Evolutionary conservation across 1,140 invertebrate species (phyloP).

Genomic region (Papilio machaon): DNA sequence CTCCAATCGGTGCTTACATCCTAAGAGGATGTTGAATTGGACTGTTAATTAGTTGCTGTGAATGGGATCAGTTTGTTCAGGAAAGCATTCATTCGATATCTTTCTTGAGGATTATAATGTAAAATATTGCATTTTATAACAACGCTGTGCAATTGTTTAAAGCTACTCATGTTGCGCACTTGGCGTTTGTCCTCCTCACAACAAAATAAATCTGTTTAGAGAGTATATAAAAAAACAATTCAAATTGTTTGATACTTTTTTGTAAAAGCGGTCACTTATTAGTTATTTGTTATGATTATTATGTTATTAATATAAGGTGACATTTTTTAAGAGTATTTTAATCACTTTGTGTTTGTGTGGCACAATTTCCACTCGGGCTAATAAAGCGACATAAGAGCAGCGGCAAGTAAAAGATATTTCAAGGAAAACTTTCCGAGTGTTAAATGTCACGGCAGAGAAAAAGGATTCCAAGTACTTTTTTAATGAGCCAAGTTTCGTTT

Average conservation of each 20-base stretch:
- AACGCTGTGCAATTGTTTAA: not conserved
- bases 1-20: not conserved
- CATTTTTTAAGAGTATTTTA: not conserved
- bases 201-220: not conserved
- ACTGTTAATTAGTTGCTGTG: not conserved
- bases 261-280: no score
- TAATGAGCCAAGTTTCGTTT: conserved; percentile 2
- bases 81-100: no score
- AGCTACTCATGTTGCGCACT: not conserved
- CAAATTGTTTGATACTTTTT: no score
- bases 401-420: conserved; percentile 20
- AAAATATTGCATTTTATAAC: not conserved
- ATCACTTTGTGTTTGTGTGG: not conserved
- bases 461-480: conserved; percentile 20
- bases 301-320: no score
- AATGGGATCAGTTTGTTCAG: not conserved
- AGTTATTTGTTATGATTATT: no score
- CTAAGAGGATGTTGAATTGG: no score
- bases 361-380: not conserved
- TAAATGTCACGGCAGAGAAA: conserved; percentile 23
- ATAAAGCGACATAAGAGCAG: conserved; percentile 13
- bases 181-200: not conserved
- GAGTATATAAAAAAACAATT: not conserved
- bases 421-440: conserved; percentile 16
- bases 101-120: no score